A percentile compares a stretch with the other conserved stretches of the same genome.
phyloP scores from a whole-genome alignment of 2,797 vertebrate genomes.

The Triplophysa bombifrons region DNA sequence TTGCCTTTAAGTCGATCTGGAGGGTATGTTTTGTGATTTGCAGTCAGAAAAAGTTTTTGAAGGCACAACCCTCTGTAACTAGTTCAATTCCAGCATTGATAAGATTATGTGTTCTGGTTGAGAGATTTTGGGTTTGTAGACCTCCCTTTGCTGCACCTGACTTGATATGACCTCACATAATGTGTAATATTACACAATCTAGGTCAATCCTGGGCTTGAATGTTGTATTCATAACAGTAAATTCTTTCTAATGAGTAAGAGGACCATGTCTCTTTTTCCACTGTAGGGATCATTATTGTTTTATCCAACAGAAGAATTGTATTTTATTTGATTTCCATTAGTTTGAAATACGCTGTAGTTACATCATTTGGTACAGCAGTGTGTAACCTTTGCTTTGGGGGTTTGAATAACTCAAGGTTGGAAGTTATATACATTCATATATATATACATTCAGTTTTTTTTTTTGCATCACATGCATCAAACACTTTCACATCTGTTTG shows the following conservation, averaged over 20 bases:
- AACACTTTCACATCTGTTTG: slow-evolving; percentile 20
- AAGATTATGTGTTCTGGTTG: neutral
- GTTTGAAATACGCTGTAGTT: neutral
- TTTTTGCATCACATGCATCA: slow-evolving; percentile 11
- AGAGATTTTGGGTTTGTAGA: neutral
- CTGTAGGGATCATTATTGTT: slow-evolving; percentile 17
- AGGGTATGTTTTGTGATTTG: no score
- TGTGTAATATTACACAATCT: slow-evolving; percentile 62
- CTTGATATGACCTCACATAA: neutral
- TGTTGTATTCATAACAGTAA: slow-evolving; percentile 26
- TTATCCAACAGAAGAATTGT: neutral
- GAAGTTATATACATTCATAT: no score
- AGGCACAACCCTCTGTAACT: no score
- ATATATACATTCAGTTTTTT: no score
- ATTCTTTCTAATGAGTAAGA: slow-evolving; percentile 16
- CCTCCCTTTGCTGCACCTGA: neutral
- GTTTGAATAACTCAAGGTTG: neutral
- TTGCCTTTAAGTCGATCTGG: no score
- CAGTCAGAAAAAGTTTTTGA: no score
- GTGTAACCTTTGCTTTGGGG: neutral
- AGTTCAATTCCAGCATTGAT: neutral
- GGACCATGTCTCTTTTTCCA: neutral
- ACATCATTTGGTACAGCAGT: slow-evolving; percentile 18
- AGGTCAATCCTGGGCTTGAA: slow-evolving; percentile 38
- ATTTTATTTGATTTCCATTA: neutral